A percentile compares a stretch with the other conserved stretches of the same genome.
phyloP scores from a whole-genome alignment of 2,888 invertebrate genomes.

The Hipparchia sbordonii region DNA sequence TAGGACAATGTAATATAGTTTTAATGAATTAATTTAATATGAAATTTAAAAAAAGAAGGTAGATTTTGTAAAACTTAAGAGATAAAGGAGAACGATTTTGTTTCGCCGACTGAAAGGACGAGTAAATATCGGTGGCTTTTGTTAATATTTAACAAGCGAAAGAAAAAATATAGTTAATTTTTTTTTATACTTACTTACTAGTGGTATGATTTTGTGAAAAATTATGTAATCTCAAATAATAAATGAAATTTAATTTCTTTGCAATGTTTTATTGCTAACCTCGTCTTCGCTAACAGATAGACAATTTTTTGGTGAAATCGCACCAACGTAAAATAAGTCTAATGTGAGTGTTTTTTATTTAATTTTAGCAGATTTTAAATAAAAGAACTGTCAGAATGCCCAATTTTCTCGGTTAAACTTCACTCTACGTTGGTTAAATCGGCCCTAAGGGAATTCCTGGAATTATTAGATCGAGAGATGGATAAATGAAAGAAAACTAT shows the following conservation, averaged over 20 bases:
- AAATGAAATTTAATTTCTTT: slow-evolving; percentile 64
- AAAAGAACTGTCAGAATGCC: too few species aligned
- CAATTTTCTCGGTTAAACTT: too few species aligned
- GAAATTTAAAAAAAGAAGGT: slow-evolving; percentile 30
- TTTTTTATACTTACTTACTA: slow-evolving; percentile 16
- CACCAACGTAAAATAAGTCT: too few species aligned
- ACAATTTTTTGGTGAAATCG: too few species aligned
- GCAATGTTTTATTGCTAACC: slow-evolving; percentile 50
- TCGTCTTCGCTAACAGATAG: too few species aligned
- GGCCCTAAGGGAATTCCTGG: too few species aligned
- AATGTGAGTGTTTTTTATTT: too few species aligned
- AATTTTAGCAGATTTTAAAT: too few species aligned
- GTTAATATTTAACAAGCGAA: slow-evolving; percentile 46
- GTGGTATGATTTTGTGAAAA: slow-evolving; percentile 53
- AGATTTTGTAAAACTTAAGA: slow-evolving; percentile 46
- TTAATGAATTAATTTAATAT: slow-evolving; percentile 17
- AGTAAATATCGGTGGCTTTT: slow-evolving; percentile 28
- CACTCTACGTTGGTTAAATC: too few species aligned
- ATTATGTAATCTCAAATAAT: slow-evolving; percentile 67
- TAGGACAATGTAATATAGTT: slow-evolving; percentile 31
- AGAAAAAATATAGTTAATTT: slow-evolving; percentile 38
- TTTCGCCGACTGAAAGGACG: slow-evolving; percentile 25
- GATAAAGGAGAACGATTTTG: slow-evolving; percentile 27
- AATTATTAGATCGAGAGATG: too few species aligned
- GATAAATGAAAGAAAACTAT: background rate